Percentiles rank a stretch among this genome's conserved stretches.
Evolutionary conservation across 2,888 invertebrate genomes (phyloP).

Genomic region (Dione vanillae): DNA sequence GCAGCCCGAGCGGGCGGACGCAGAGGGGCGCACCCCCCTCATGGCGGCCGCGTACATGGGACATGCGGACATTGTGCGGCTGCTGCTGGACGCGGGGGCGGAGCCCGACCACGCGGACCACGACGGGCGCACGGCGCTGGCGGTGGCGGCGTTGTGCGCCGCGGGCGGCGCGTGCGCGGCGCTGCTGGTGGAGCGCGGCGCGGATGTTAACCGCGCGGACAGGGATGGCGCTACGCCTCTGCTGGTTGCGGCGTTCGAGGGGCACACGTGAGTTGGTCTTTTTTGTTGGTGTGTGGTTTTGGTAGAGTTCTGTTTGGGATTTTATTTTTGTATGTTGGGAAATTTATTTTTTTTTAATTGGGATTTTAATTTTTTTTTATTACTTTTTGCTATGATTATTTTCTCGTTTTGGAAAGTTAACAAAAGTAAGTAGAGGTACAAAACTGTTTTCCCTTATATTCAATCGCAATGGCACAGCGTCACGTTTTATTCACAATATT

Average conservation of each 20-base stretch:
- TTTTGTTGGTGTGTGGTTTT: too few relatives aligned
- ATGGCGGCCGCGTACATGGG: slow-evolving; percentile 99
- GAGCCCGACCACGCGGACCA: slow-evolving; percentile 93
- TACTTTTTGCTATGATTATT: too few relatives aligned
- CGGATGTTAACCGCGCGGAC: slow-evolving; percentile 92
- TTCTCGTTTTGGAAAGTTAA: too few relatives aligned
- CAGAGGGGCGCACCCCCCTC: slow-evolving; percentile 95
- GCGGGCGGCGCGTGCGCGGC: slow-evolving; percentile 85
- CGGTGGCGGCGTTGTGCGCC: slow-evolving; percentile 94
- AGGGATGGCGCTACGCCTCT: slow-evolving; percentile 95
- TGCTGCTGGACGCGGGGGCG: slow-evolving; percentile 91
- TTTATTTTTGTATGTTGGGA: too few relatives aligned
- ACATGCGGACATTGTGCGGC: slow-evolving; percentile 94
- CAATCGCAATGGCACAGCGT: too few relatives aligned
- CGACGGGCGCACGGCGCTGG: slow-evolving; percentile 94
- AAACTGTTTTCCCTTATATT: too few relatives aligned
- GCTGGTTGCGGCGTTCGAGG: slow-evolving; percentile 95
- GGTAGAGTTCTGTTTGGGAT: too few relatives aligned
- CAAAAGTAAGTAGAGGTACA: too few relatives aligned
- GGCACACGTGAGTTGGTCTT: slow-evolving; percentile 86
- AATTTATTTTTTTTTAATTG: too few relatives aligned
- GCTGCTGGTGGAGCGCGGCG: slow-evolving; percentile 90
- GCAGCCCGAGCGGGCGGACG: slow-evolving; percentile 92
- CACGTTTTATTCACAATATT: too few relatives aligned
- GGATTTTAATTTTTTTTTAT: too few relatives aligned